A percentile compares a stretch with the other conserved stretches of the same genome.
These are phyloP conservation scores for Subacronicta megacephala DNA, from an alignment of 2,888 invertebrate genomes.

Conservation along the genomic window DNA sequence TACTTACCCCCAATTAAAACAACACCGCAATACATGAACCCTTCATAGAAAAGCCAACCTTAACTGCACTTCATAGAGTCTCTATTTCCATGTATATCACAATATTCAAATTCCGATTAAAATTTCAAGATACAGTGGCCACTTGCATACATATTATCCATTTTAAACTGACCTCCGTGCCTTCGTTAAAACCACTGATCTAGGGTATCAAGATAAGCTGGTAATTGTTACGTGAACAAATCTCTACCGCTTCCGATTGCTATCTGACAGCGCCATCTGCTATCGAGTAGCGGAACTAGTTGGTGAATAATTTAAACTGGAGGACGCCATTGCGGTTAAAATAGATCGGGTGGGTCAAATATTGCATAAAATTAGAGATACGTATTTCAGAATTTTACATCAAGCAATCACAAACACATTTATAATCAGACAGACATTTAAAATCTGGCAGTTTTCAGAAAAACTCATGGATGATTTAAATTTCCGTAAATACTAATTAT, in stretches of 20 bases:
- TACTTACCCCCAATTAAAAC: slow-evolving; percentile 22
- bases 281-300: slow-evolving; percentile 57
- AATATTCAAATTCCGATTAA: slow-evolving; percentile 45
- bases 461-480: too few species aligned
- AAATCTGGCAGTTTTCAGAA: too few species aligned
- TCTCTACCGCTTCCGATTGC: slow-evolving; percentile 61
- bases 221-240: slow-evolving; percentile 58
- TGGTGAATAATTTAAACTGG: slow-evolving; percentile 44
- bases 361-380: not conserved
- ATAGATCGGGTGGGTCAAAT: slow-evolving; percentile 13
- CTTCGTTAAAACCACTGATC: slow-evolving; percentile 19
- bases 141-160: slow-evolving; percentile 19
- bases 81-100: not conserved
- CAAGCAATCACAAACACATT: too few species aligned
- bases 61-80: rapidly evolving
- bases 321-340: slow-evolving; percentile 11
- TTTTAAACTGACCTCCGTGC: slow-evolving; percentile 43
- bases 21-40: slow-evolving; percentile 5
- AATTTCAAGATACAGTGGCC: slow-evolving; percentile 55
- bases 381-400: too few species aligned
- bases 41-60: slow-evolving; percentile 8
- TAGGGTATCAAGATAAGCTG: slow-evolving; percentile 57
- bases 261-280: slow-evolving; percentile 66
- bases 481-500: too few species aligned
- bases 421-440: too few species aligned